Evolutionary conservation across 2,888 invertebrate species (phyloP).

Genomic region (Blera fallax): DNA sequence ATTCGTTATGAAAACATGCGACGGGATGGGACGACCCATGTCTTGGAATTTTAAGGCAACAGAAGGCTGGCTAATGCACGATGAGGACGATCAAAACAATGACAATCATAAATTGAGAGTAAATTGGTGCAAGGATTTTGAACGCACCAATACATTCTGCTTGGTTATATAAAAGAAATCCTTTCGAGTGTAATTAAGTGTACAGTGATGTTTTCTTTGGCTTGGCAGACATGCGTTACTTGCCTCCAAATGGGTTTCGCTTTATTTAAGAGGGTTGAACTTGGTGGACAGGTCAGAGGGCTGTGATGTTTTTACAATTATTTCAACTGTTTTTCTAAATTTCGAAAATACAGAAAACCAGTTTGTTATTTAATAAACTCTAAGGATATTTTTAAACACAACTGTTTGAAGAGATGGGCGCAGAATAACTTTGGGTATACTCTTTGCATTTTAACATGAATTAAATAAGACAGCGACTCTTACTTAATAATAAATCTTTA

Average conservation of each 20-base stretch:
- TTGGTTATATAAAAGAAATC: slow-evolving; percentile 37
- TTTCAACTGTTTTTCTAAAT: slow-evolving; percentile 34
- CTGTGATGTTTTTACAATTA: slow-evolving; percentile 56
- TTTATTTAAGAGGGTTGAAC: slow-evolving; percentile 32
- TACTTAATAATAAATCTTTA: no score
- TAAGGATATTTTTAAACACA: background rate
- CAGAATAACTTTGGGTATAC: no score
- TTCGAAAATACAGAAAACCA: slow-evolving; percentile 3
- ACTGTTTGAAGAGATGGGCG: no score
- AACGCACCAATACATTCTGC: slow-evolving; percentile 52
- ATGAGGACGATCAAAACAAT: slow-evolving; percentile 66
- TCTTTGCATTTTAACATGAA: no score
- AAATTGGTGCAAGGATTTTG: slow-evolving; percentile 67
- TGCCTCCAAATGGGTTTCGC: slow-evolving; percentile 31
- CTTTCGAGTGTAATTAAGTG: slow-evolving; percentile 67
- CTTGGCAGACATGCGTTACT: slow-evolving; percentile 13
- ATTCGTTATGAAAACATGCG: slow-evolving; percentile 65
- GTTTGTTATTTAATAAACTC: background rate
- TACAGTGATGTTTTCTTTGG: slow-evolving; percentile 51
- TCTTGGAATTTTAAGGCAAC: slow-evolving; percentile 3
- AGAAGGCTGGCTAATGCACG: slow-evolving; percentile 16
- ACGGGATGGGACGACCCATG: slow-evolving; percentile 28
- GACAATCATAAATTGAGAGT: slow-evolving; percentile 65
- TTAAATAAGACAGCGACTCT: no score
- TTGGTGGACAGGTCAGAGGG: slow-evolving; percentile 42